A percentile compares a stretch with the other conserved stretches of the same genome.
Evolutionary conservation across 2,113 vertebrate species (phyloP).

Genomic region (Oncorhynchus masou): DNA sequence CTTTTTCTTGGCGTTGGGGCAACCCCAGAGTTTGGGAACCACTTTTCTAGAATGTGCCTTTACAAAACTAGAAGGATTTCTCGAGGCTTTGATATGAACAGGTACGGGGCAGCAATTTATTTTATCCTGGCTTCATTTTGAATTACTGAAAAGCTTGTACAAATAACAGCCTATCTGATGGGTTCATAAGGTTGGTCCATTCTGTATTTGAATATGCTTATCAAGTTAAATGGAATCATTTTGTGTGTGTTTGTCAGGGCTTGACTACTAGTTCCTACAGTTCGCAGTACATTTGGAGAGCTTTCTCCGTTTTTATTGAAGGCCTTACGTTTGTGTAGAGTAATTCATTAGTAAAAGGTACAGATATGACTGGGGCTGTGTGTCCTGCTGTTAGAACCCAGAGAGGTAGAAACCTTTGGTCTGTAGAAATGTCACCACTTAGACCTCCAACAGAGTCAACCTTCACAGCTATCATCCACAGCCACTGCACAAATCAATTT

Average conservation of each 20-base stretch:
- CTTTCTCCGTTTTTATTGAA: background rate
- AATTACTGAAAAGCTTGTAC: background rate
- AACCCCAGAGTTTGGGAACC: too few species aligned
- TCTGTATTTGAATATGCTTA: background rate
- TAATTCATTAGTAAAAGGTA: background rate
- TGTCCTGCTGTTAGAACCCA: background rate
- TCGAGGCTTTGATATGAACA: background rate
- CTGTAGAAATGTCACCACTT: slow-evolving; percentile 1
- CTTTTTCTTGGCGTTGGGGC: too few species aligned
- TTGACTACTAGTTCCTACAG: background rate
- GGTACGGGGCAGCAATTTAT: background rate
- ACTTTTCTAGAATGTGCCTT: background rate
- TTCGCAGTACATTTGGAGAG: background rate
- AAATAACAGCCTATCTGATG: background rate
- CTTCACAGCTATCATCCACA: slow-evolving; percentile 3
- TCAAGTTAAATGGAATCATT: background rate
- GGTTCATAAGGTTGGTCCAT: too few species aligned
- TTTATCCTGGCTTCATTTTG: background rate
- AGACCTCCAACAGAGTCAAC: background rate
- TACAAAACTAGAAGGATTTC: background rate
- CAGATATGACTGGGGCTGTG: background rate
- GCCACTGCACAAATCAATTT: background rate
- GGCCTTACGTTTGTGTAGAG: too few species aligned
- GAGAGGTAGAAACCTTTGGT: background rate
- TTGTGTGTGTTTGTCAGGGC: slow-evolving; percentile 1